These are phyloP conservation scores for Paratilapia polleni DNA, from an alignment of 2,113 vertebrate species.

Conservation along the genomic window DNA sequence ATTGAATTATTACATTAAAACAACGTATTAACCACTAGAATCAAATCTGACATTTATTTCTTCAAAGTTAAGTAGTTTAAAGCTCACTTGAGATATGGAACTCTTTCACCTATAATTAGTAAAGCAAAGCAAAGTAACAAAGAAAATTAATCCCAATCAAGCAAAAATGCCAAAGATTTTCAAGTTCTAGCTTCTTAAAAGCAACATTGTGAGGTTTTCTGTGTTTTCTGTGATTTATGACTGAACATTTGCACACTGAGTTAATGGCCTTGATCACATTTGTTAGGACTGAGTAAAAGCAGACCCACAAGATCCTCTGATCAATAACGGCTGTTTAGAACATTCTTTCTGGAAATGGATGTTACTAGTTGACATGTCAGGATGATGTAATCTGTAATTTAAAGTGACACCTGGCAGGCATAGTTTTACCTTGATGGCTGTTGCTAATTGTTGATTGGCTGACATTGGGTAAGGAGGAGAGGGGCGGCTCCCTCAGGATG, in stretches of 20 bases:
- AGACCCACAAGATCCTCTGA: neutral
- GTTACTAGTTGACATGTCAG: neutral
- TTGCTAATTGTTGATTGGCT: constrained; percentile 87
- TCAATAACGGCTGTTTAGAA: neutral
- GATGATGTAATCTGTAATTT: neutral
- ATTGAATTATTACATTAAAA: neutral
- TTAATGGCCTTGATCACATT: neutral
- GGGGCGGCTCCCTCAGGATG: constrained; percentile 85
- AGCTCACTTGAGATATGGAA: neutral
- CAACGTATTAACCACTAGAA: neutral
- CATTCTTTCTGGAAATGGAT: neutral
- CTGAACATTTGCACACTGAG: neutral
- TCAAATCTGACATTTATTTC: neutral
- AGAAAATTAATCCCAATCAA: neutral
- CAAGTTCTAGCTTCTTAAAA: neutral
- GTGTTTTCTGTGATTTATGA: neutral
- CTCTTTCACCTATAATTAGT: neutral
- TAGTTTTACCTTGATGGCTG: constrained; percentile 66
- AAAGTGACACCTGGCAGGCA: neutral
- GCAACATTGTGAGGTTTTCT: neutral
- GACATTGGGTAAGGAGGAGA: constrained; percentile 86
- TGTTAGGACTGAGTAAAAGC: neutral
- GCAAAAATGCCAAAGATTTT: neutral
- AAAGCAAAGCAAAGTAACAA: neutral
- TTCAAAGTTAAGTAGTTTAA: neutral